Evolutionary conservation across 2,888 invertebrate genomes (phyloP).

Genomic region (Blastobasis lacticolella): DNA sequence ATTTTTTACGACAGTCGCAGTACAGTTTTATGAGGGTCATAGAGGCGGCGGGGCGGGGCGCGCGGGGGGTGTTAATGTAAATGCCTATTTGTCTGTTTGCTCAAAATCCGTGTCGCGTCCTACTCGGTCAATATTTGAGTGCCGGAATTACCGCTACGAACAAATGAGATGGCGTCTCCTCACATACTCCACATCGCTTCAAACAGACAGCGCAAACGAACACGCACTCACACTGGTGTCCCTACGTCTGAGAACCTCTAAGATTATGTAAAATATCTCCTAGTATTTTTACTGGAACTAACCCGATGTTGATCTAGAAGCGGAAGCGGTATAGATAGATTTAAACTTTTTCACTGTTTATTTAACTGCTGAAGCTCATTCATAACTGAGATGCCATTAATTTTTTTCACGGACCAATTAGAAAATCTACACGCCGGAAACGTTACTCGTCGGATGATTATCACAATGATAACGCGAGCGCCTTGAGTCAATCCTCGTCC

Average conservation of each 20-base stretch:
- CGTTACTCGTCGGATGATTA: slow-evolving; percentile 39
- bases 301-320: too few relatives aligned
- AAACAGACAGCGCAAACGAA: slow-evolving; percentile 23
- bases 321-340: too few relatives aligned
- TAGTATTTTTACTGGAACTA: too few relatives aligned
- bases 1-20: slow-evolving; percentile 18
- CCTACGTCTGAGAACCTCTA: too few relatives aligned
- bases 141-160: slow-evolving; percentile 66
- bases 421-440: slow-evolving; percentile 19
- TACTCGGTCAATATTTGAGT: slow-evolving; percentile 66
- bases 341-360: too few relatives aligned
- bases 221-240: not conserved
- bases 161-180: slow-evolving; percentile 55
- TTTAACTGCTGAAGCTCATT: too few relatives aligned
- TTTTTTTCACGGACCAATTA: not conserved
- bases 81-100: slow-evolving; percentile 67
- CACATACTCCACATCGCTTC: slow-evolving; percentile 42
- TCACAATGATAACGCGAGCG: slow-evolving; percentile 46
- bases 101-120: slow-evolving; percentile 69
- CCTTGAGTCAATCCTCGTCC: slow-evolving; percentile 61
- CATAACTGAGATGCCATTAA: too few relatives aligned
- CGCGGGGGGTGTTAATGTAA: slow-evolving; percentile 55
- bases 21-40: slow-evolving; percentile 21
- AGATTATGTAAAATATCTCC: too few relatives aligned
- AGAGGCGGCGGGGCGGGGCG: slow-evolving; percentile 18